These are phyloP conservation scores for Hippocampus kuda DNA, from an alignment of 2,797 vertebrate genomes.

Conservation along the genomic window DNA sequence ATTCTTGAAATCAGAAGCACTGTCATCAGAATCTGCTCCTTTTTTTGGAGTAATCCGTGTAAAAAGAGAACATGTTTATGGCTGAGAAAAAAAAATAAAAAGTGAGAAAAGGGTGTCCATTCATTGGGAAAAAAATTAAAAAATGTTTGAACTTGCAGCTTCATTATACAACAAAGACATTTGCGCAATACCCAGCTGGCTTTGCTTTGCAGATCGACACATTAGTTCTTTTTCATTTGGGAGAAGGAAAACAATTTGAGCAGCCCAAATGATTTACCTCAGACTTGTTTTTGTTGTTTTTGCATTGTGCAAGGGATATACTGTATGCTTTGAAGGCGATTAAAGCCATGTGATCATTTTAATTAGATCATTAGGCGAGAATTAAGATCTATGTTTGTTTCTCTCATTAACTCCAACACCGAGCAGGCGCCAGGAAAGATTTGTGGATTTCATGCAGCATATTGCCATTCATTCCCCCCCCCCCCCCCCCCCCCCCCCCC, in stretches of 20 bases:
- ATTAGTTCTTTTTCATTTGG: conserved; percentile 50
- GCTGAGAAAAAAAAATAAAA: not conserved
- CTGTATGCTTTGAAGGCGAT: conserved; percentile 61
- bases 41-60: not conserved
- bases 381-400: conserved; percentile 67
- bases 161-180: conserved; percentile 44
- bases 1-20: not conserved
- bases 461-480: conserved; percentile 15
- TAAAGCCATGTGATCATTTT: conserved; percentile 72
- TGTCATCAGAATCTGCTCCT: not conserved
- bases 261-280: conserved; percentile 49
- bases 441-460: conserved; percentile 35
- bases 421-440: conserved; percentile 53
- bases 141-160: conserved; percentile 53
- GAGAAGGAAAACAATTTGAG: conserved; percentile 40
- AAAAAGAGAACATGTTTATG: not conserved
- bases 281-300: conserved; percentile 47
- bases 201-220: conserved; percentile 49
- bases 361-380: conserved; percentile 70
- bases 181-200: conserved; percentile 52
- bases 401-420: conserved; percentile 62
- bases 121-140: conserved; percentile 13
- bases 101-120: not conserved
- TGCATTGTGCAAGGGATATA: conserved; percentile 38
- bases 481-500: not conserved